Evolutionary conservation across 1,140 invertebrate species (phyloP), one percentile per base, ranked within the genome.

Genomic region (Temnothorax nylanderi): DNA sequence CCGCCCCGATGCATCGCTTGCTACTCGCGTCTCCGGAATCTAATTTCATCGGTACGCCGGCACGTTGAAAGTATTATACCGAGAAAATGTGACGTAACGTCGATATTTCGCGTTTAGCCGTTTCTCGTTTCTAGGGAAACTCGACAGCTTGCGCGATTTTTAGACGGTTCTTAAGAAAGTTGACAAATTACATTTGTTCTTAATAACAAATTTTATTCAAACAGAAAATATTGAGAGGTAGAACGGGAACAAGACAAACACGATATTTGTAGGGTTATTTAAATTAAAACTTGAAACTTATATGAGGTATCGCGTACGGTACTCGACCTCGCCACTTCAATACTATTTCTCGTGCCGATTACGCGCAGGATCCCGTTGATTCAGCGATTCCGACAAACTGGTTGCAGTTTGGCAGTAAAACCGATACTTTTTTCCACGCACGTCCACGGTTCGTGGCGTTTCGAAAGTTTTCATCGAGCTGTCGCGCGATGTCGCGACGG

Each of bases 21-120:
- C 89, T 90, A 82, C 85, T 91, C 89, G 90, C 90, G 87, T 91
- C 90, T 64, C 78, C 81, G 77, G 89, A 91, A 91, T 91, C 90
- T 91, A 91, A 91, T 91, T 91, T 91, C 76, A 89, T 54, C 87
- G 89, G 81, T 84, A 84, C 80, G 80, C 80, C 85, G 88, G 87
- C 87, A 89, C 90, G 90, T 85, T 89, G 89, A 91, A 91, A 91
- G 89, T 91, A 91, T 87, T 87, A 87, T 90, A 90, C 86, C 87
- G 84, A 88, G 89, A 78, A 91, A 91, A 90, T 90, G 78, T 88
- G 89, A 91, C 90, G 84, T 91, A 85, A 90, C 87, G 89, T 88
- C 90, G 81, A 91, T 90, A 90, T 75, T 74, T 87, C 78, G 71
- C 58, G 64, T 60, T 90, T 90, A 90, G 89, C 81, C 86, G 86